Base-by-base conservation (phyloP, 2,113 vertebrate genomes). In the Caloenas nicobarica region DNA sequence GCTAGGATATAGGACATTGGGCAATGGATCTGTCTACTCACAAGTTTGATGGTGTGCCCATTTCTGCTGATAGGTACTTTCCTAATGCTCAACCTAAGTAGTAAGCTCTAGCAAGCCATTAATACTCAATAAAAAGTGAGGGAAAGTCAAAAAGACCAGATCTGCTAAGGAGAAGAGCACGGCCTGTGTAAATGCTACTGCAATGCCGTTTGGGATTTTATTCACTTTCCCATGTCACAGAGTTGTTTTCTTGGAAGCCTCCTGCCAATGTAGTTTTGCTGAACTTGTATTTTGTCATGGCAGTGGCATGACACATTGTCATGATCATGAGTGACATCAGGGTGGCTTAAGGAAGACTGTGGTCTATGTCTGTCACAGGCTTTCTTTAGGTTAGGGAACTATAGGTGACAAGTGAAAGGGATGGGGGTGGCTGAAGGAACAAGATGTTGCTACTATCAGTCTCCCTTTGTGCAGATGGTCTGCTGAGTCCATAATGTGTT, bases 401-500 rank as follows among this genome's bases (percentile, higher is more conserved):
- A 16, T 0, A 25, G 16, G 19, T 81, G 21, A 9, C 64, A 70
- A 44, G 83, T n/a, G 16, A 81, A 91, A 86, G 40, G 34, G 72
- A 50, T 7, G 5, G 57, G 44, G 5, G 31, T 83, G 36, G 40
- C 16, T 77, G 38, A 29, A 9, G 58, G 26, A 29, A 48, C 9
- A 57, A 83, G 34, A 29, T 62, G 33, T 28, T 68, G 64, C 60
- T 12, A 12, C 10, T n/a, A 31, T 25, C 23, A 54, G 19, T 26
- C 33, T 81, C 16, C 19, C 25, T 69, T 68, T 22, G n/a, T 44
- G 70, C 56, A 72, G 38, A 10, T 29, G 15, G 5, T 11, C 70
- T 82, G 38, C 46, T 89, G 61, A 48, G 38, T 34, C 42, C 46
- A 1, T 36, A 64, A 22, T 0, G 0, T 26, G 31, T 17, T 40